Evolutionary conservation across 1,140 invertebrate genomes (phyloP), one percentile per base, ranked within the genome.

Genomic region (Argopecten irradians): DNA sequence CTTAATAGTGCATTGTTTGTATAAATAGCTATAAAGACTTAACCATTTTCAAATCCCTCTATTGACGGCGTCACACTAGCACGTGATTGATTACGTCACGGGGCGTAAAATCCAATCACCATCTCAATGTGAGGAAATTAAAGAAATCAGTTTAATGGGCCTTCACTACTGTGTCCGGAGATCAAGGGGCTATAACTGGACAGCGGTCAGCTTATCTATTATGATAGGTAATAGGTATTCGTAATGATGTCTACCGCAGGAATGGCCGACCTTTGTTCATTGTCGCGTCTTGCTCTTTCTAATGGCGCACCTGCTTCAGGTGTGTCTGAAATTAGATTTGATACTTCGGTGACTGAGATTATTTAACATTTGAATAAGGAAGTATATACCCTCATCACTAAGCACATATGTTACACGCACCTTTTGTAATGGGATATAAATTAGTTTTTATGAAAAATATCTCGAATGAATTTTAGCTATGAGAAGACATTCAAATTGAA

Each of bases 301-400:
- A 71, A 71, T 71, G 55, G 55, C 55, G 55, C 55, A 71, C 55
- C 55, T 71, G 55, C 55, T 71, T 71, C 55, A n/a, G 55, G 55
- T 28, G 22, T n/a, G 55, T 71, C 55, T 71, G 9, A 16, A 46
- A 46, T 46, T 8, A 71, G 16, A 28, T 28, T 71, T n/a, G 55
- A 7, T 28, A n/a, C 43, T 55, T 28, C 28, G 55, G 55, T n/a
- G 55, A n/a, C 55, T n/a, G n/a, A 71, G 22, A 3, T 16, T 71
- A 28, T 71, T 71, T 16, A 71, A 28, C n/a, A 28, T 28, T 71
- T 71, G 22, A 71, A 71, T 71, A 71, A 71, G n/a, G 8, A 5
- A n/a, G 5, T 28, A 22, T 11, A 28, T 71, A 28, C 8, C 22
- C 28, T 71, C 13, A n/a, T 71, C 22, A 28, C n/a, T 5, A 71